A percentile compares a stretch with the other conserved stretches of the same genome.
These are phyloP conservation scores for human DNA, from an alignment of 2,113 vertebrate genomes.

Conservation along the genomic window DNA sequence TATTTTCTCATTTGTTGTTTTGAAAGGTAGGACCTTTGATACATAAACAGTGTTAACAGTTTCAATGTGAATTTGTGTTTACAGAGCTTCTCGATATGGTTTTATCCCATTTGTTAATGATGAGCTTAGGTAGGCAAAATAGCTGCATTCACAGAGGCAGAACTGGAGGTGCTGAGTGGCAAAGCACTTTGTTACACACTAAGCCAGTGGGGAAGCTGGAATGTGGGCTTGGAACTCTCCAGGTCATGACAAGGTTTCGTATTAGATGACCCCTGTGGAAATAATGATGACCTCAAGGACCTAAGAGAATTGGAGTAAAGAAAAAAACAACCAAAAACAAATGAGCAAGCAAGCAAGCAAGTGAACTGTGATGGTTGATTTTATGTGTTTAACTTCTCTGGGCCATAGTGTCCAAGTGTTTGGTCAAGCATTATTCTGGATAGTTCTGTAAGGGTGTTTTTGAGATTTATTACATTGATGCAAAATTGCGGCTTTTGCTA, in stretches of 20 bases:
- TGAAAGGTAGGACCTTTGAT: background rate
- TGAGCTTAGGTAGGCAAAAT: background rate
- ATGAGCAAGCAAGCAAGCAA: background rate
- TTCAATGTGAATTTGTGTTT: background rate
- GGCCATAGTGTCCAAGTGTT: background rate
- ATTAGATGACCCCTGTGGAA: background rate
- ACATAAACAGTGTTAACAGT: background rate
- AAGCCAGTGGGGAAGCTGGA: background rate
- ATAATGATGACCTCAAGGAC: background rate
- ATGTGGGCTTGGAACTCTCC: background rate
- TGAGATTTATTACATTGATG: background rate
- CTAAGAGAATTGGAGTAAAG: background rate
- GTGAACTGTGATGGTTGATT: background rate
- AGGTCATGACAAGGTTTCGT: background rate
- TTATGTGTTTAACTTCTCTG: background rate
- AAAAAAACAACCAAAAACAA: background rate
- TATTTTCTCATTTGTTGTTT: background rate
- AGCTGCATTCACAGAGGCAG: background rate
- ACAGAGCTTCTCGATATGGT: background rate
- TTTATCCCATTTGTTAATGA: background rate
- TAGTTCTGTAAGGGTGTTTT: background rate
- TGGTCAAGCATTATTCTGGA: background rate
- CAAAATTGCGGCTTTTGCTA: too few species aligned
- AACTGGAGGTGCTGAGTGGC: background rate
- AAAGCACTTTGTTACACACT: background rate